Evolutionary conservation across 2,113 vertebrate genomes (phyloP).

Genomic region (Neomonachus schauinslandi): DNA sequence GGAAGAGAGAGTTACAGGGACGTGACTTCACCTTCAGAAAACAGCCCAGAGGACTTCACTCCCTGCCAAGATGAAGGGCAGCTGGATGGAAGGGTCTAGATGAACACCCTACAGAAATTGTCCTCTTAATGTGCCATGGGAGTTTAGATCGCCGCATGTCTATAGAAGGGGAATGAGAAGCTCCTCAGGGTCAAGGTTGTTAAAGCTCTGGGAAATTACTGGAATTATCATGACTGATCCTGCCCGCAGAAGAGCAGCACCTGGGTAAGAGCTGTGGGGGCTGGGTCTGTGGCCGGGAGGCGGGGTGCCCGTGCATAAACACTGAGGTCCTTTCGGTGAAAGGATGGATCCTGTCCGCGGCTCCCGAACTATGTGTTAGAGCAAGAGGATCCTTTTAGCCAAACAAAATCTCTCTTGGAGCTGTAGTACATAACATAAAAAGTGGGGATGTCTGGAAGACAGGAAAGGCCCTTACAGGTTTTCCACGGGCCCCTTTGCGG

Average conservation of each 20-base stretch:
- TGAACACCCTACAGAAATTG: neutral
- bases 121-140: neutral
- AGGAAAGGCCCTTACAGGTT: too few relatives aligned
- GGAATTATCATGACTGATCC: neutral
- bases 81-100: neutral
- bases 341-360: neutral
- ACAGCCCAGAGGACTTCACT: neutral
- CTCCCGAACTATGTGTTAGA: neutral
- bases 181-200: neutral
- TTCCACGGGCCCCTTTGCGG: neutral
- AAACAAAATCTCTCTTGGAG: neutral
- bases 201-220: neutral
- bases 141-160: neutral
- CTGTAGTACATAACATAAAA: neutral
- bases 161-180: neutral
- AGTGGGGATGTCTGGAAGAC: neutral
- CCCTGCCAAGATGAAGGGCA: neutral
- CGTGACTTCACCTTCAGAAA: neutral
- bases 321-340: neutral
- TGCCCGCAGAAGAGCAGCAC: rapidly evolving
- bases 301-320: rapidly evolving
- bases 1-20: conserved; percentile 6
- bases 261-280: neutral
- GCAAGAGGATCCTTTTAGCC: neutral
- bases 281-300: neutral